phyloP scores from a whole-genome alignment of 2,888 invertebrate species.

The Thelaira solivaga region DNA sequence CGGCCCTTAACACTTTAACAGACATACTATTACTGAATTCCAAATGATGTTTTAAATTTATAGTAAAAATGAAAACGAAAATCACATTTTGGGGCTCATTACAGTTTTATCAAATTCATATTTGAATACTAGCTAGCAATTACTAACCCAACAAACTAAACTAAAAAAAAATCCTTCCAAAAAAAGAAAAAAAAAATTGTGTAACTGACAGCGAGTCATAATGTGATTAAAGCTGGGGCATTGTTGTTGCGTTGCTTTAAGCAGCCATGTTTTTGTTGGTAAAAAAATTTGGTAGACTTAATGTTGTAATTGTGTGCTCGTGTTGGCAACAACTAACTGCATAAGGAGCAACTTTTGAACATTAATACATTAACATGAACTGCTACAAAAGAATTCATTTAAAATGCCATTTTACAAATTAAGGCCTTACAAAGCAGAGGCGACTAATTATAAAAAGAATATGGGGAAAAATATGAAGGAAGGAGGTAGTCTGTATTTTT shows the following conservation, averaged over 20 bases:
- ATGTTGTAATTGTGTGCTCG: not conserved
- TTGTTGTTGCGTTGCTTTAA: not conserved
- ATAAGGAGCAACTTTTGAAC: constrained; percentile 5
- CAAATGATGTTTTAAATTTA: not conserved
- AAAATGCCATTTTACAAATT: constrained; percentile 40
- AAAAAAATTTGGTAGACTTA: not conserved
- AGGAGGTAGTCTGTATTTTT: no score
- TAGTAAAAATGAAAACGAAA: not conserved
- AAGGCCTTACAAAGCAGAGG: not conserved
- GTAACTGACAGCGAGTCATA: constrained; percentile 6
- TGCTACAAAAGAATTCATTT: constrained; percentile 36
- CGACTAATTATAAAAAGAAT: not conserved
- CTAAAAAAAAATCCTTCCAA: not conserved
- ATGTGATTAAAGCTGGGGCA: constrained; percentile 11
- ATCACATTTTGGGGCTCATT: not conserved
- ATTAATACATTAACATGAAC: constrained; percentile 24
- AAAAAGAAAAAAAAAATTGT: not conserved
- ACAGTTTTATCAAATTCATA: not conserved
- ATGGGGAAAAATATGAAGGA: not conserved
- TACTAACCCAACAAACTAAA: not conserved
- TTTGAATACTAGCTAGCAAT: not conserved
- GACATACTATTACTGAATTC: no score
- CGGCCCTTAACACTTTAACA: not conserved
- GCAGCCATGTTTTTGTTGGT: not conserved
- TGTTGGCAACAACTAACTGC: constrained; percentile 20